Percentiles rank a stretch among this genome's conserved stretches.
phyloP scores from a whole-genome alignment of 2,797 vertebrate genomes.

The Sphaeramia orbicularis region DNA sequence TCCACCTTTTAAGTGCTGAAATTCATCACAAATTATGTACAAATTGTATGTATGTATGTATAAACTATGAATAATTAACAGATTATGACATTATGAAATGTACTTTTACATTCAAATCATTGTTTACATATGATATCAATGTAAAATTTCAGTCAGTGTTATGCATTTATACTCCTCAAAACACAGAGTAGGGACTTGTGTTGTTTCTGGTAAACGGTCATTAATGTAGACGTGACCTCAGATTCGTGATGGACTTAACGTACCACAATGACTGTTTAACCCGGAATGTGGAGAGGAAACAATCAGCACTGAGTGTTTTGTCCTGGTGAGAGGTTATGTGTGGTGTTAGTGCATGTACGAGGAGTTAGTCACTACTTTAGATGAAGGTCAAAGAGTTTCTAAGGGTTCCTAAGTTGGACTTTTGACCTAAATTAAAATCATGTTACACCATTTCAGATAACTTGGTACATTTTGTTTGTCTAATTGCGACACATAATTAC shows the following conservation, averaged over 20 bases:
- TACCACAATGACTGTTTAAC: conserved; percentile 25
- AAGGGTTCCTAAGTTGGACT: conserved; percentile 21
- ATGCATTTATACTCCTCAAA: no score
- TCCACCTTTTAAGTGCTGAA: no score
- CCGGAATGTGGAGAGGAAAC: conserved; percentile 41
- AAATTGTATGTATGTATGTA: no score
- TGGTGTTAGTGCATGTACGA: conserved; percentile 10
- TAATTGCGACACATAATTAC: neutral
- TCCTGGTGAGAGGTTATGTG: conserved; percentile 18
- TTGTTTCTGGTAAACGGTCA: neutral
- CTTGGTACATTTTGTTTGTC: neutral
- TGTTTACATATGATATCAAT: no score
- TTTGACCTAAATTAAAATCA: conserved; percentile 8
- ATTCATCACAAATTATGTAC: no score
- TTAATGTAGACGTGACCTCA: conserved; percentile 24
- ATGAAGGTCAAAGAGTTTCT: conserved; percentile 32
- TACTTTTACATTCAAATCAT: no score
- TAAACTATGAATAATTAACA: no score
- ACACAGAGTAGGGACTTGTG: neutral
- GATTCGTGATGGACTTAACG: conserved; percentile 11
- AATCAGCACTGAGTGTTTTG: conserved; percentile 20
- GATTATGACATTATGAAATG: no score
- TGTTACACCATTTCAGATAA: conserved; percentile 3
- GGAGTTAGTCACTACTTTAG: conserved; percentile 44
- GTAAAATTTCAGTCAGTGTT: no score